These are phyloP conservation scores for Parambassis ranga DNA, from an alignment of 2,797 vertebrate genomes.

Conservation along the genomic window DNA sequence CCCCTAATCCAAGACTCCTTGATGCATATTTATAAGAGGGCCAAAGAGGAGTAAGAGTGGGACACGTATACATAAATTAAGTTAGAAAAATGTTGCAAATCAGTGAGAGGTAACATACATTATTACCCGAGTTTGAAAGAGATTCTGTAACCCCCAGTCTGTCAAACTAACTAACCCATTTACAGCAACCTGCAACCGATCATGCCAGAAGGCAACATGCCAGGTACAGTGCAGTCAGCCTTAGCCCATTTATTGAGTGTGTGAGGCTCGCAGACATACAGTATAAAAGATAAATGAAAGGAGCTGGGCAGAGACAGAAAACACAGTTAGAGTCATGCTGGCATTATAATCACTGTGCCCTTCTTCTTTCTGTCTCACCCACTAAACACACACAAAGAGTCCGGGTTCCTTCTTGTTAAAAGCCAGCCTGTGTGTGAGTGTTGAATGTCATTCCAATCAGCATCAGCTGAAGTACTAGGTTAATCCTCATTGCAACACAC, in stretches of 20 bases:
- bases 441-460: conserved; percentile 71
- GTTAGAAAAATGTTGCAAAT: conserved; percentile 1
- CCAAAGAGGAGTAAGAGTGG: background rate
- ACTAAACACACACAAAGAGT: background rate
- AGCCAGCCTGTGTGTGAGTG: conserved; percentile 37
- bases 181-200: conserved; percentile 41
- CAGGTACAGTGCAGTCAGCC: conserved; percentile 38
- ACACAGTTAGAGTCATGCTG: background rate
- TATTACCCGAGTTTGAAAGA: background rate
- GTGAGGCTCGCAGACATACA: background rate
- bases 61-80: conserved; percentile 19
- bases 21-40: conserved; percentile 58
- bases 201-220: conserved; percentile 47
- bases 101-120: background rate
- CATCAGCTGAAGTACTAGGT: conserved; percentile 69
- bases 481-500: conserved; percentile 69
- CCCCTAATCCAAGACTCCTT: conserved; percentile 67
- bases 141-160: conserved; percentile 26
- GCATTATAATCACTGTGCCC: conserved; percentile 13
- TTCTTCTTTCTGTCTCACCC: background rate
- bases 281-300: conserved; percentile 2
- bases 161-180: conserved; percentile 47
- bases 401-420: conserved; percentile 19
- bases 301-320: background rate
- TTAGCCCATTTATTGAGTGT: conserved; percentile 4